phyloP scores from a whole-genome alignment of 2,797 vertebrate species.

The Microcaecilia unicolor region DNA sequence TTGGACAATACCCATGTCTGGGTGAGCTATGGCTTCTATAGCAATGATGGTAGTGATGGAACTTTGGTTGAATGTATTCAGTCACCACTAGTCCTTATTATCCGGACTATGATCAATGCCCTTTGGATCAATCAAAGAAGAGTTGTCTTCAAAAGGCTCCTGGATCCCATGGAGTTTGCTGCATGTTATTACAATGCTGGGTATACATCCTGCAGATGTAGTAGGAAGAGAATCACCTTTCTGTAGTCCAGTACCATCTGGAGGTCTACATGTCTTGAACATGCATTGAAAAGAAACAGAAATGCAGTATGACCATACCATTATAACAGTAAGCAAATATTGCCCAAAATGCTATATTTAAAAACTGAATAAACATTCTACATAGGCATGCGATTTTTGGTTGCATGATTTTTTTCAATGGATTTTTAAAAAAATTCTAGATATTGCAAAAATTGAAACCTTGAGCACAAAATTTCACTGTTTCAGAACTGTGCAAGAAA shows the following conservation, averaged over 20 bases:
- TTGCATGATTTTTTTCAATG: no score
- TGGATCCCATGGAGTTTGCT: slow-evolving; percentile 24
- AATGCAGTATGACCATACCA: no score
- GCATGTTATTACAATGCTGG: slow-evolving; percentile 58
- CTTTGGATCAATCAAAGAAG: slow-evolving; percentile 44
- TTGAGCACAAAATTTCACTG: no score
- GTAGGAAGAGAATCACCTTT: slow-evolving; percentile 3
- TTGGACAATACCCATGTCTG: no score
- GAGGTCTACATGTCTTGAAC: slow-evolving; percentile 37
- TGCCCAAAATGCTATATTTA: no score
- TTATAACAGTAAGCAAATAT: no score
- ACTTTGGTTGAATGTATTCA: background rate
- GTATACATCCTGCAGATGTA: slow-evolving; percentile 42
- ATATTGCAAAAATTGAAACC: no score
- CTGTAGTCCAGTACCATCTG: slow-evolving; percentile 28
- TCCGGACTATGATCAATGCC: slow-evolving; percentile 31
- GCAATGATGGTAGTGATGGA: background rate
- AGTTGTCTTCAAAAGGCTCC: slow-evolving; percentile 47
- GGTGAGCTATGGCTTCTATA: slow-evolving; percentile 4
- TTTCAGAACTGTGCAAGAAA: no score
- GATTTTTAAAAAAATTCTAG: no score
- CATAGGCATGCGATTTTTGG: no score
- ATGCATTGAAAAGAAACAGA: slow-evolving; percentile 20
- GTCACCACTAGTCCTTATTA: slow-evolving; percentile 19
- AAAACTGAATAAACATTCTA: no score